Percentiles rank a stretch among this genome's conserved stretches.
Conservation (phyloP, 2,113 vertebrate species). For the Pycnonotus jocosus region DNA sequence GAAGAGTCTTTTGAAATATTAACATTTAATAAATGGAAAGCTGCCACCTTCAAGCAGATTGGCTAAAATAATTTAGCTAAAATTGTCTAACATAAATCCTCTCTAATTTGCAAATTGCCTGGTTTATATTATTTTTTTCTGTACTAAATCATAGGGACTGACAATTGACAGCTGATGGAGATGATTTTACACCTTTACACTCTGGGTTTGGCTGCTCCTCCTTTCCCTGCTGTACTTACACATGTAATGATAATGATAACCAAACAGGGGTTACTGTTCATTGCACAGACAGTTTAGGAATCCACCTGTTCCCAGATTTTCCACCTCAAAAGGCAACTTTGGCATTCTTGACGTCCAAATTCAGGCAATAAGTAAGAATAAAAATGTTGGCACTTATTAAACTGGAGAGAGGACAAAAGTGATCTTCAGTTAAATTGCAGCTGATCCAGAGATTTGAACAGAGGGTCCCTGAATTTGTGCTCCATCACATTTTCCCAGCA, state of each 20-base stretch:
- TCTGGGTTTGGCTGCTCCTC: not conserved
- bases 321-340: not conserved
- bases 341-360: not conserved
- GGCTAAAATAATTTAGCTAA: not conserved
- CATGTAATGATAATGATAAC: not conserved
- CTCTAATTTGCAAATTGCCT: not conserved
- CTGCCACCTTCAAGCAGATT: not conserved
- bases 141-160: not conserved
- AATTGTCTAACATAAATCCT: not conserved
- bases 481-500: not conserved
- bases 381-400: not conserved
- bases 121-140: not conserved
- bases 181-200: not conserved
- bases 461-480: not conserved
- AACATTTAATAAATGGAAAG: not conserved
- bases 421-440: not conserved
- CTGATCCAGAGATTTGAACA: not conserved
- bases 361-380: not conserved
- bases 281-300: not conserved
- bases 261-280: not conserved
- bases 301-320: not conserved
- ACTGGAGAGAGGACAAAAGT: not conserved
- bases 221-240: not conserved
- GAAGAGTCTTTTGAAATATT: not conserved
- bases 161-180: not conserved